Conservation (phyloP, 23 tunicate genomes). For the Halocynthia roretzi region DNA sequence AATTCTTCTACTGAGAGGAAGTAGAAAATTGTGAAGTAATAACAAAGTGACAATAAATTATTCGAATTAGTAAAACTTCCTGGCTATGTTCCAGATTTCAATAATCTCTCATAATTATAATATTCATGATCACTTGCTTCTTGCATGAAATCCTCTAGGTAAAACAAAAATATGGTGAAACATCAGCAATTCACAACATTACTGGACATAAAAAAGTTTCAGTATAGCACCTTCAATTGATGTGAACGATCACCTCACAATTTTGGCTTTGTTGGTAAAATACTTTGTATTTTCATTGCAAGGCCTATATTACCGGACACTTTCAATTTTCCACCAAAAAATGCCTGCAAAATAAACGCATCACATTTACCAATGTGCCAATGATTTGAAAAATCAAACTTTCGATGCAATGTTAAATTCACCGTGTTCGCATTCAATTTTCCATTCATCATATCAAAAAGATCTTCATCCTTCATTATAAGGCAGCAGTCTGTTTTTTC, state of each 20-base stretch:
- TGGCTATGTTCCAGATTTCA: too few relatives aligned
- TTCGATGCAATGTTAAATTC: conserved; percentile 2
- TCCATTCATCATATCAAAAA: conserved; percentile 77
- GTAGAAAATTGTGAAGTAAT: too few relatives aligned
- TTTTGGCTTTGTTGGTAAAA: conserved; percentile 81
- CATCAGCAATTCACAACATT: too few relatives aligned
- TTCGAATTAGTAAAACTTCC: too few relatives aligned
- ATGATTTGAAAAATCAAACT: not conserved
- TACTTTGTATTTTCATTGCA: conserved; percentile 75
- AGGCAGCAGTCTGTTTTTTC: conserved; percentile 82
- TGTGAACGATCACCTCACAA: conserved; percentile 17
- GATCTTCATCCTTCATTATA: conserved; percentile 65
- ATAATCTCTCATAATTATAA: too few relatives aligned
- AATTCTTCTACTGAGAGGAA: too few relatives aligned
- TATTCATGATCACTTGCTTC: too few relatives aligned
- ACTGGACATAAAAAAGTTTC: too few relatives aligned
- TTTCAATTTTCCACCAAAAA: conserved; percentile 77
- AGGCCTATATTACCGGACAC: conserved; percentile 71
- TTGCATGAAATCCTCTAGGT: too few relatives aligned
- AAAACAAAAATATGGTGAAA: too few relatives aligned
- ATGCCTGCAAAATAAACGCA: conserved; percentile 48
- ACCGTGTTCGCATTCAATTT: conserved; percentile 83
- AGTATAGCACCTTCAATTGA: too few relatives aligned
- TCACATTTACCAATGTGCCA: not conserved
- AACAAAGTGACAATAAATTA: too few relatives aligned